Percentiles rank a stretch among this genome's conserved stretches.
Conservation (phyloP, 2,113 vertebrate species). For the Xiphias gladius region DNA sequence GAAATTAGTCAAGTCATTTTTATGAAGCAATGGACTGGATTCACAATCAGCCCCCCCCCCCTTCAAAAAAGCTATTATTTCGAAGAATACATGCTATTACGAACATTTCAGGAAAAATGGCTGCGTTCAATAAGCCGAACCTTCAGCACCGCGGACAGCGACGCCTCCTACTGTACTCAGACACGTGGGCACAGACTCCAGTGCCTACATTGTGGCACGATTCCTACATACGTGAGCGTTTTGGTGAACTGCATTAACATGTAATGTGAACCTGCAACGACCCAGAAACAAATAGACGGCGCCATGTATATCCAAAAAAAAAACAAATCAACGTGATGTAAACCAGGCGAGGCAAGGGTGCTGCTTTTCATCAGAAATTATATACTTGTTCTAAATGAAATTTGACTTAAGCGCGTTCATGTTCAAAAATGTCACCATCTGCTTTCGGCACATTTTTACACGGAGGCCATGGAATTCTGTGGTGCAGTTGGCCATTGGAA, state of each 20-base stretch:
- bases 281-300: no score
- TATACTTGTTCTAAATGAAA: not conserved
- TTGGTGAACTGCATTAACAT: no score
- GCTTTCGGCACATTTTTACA: not conserved
- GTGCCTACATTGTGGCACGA: not conserved
- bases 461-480: not conserved
- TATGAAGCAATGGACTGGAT: not conserved
- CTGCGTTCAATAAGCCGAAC: no score
- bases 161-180: not conserved
- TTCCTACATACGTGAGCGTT: not conserved
- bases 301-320: not conserved
- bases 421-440: not conserved
- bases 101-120: not conserved
- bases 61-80: not conserved
- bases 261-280: no score
- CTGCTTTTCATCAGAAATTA: not conserved
- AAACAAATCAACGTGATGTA: not conserved
- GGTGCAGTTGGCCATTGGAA: no score
- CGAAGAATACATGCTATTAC: rapidly evolving
- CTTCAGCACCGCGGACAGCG: constrained; percentile 34
- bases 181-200: not conserved
- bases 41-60: no score
- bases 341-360: not conserved
- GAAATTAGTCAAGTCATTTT: not conserved
- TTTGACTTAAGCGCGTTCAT: no score